Percentiles rank a stretch among this genome's conserved stretches.
Conservation (phyloP, 1,140 invertebrate genomes). For the Pseudobourletiella spinata region DNA sequence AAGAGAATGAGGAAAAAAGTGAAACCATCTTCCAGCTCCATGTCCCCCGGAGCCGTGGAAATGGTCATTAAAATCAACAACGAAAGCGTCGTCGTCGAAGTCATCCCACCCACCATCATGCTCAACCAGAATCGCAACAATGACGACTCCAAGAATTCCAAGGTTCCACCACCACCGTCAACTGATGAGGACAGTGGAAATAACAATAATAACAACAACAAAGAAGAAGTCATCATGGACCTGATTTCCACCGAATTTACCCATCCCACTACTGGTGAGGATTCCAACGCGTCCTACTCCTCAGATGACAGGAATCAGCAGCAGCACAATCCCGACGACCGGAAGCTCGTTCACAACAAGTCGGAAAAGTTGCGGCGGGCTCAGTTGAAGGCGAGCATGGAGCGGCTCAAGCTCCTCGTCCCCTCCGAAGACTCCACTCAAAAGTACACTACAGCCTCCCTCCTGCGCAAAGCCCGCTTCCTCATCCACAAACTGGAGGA, state of each 20-base stretch:
- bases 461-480: neutral
- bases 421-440: neutral
- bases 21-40: neutral
- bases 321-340: neutral
- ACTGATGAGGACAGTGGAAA: neutral
- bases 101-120: neutral
- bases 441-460: neutral
- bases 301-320: neutral
- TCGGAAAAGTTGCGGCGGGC: neutral
- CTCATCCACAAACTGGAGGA: neutral
- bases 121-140: too few species aligned
- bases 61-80: neutral
- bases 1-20: neutral
- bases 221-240: too few species aligned
- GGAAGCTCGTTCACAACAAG: neutral
- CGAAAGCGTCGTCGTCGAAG: neutral
- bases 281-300: neutral
- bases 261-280: neutral
- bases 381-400: neutral
- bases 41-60: neutral
- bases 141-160: too few species aligned
- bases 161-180: too few species aligned
- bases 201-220: neutral
- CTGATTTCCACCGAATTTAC: neutral
- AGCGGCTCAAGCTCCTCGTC: neutral